A percentile compares a stretch with the other conserved stretches of the same genome.
These are phyloP conservation scores for Tethea ocularis DNA, from an alignment of 2,888 invertebrate genomes.

Conservation along the genomic window DNA sequence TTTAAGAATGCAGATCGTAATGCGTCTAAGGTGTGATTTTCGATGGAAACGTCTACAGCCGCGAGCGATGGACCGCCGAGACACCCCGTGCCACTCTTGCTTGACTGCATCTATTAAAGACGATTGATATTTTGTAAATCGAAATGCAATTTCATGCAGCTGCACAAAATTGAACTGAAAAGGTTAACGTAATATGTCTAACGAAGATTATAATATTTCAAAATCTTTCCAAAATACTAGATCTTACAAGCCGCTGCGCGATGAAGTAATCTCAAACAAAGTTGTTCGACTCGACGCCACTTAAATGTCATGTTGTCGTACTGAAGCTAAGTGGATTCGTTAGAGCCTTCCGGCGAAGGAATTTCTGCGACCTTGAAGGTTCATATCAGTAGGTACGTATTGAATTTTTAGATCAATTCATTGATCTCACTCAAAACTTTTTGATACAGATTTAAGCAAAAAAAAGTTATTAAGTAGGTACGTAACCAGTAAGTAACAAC, in stretches of 20 bases:
- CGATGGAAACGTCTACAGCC: conserved; percentile 47
- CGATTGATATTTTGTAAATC: conserved; percentile 54
- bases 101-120: conserved; percentile 51
- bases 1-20: conserved; percentile 51
- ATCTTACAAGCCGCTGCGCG: conserved; percentile 14
- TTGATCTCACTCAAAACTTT: background rate
- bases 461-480: too few species aligned
- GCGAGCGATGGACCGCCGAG: conserved; percentile 35
- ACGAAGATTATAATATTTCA: conserved; percentile 24
- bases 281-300: conserved; percentile 24
- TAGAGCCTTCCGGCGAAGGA: conserved; percentile 38
- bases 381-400: background rate
- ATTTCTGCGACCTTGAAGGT: conserved; percentile 9
- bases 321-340: conserved; percentile 46
- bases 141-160: conserved; percentile 42
- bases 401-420: background rate
- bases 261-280: conserved; percentile 35
- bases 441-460: too few species aligned
- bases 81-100: conserved; percentile 36
- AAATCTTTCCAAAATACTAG: conserved; percentile 4
- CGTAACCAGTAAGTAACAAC: background rate
- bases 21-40: conserved; percentile 61
- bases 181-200: conserved; percentile 14
- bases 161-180: background rate
- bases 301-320: conserved; percentile 22